Conservation (phyloP, 2,888 invertebrate species). For the Diplolepis rosae region DNA sequence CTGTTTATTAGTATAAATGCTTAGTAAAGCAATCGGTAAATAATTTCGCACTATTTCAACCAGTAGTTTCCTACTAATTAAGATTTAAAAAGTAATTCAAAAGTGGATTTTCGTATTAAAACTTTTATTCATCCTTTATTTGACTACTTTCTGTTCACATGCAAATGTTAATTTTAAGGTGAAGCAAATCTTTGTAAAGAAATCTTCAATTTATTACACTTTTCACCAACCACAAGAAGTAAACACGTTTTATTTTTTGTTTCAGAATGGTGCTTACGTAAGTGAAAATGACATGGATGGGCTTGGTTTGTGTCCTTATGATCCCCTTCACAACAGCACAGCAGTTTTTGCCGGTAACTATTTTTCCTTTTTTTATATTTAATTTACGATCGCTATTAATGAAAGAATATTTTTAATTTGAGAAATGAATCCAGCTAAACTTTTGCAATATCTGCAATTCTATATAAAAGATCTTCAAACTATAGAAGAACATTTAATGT, state of each 20-base stretch:
- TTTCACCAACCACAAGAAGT: slow-evolving; percentile 3
- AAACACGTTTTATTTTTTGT: slow-evolving; percentile 54
- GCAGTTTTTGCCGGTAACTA: slow-evolving; percentile 84
- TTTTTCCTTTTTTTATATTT: slow-evolving; percentile 7
- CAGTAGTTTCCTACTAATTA: too few species aligned
- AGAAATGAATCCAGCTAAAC: slow-evolving; percentile 36
- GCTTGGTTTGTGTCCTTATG: slow-evolving; percentile 92
- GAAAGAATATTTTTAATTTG: background rate
- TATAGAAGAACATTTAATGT: too few species aligned
- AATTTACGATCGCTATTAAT: background rate
- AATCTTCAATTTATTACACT: slow-evolving; percentile 16
- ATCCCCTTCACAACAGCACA: slow-evolving; percentile 96
- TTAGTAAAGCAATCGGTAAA: too few species aligned
- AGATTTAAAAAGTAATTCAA: too few species aligned
- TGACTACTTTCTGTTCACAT: slow-evolving; percentile 9
- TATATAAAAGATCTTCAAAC: too few species aligned
- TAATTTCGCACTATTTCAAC: too few species aligned
- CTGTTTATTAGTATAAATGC: too few species aligned
- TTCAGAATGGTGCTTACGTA: slow-evolving; percentile 74
- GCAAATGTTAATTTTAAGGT: slow-evolving; percentile 14
- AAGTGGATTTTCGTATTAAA: too few species aligned
- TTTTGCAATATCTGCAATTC: slow-evolving; percentile 30
- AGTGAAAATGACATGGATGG: slow-evolving; percentile 85
- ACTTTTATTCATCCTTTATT: too few species aligned
- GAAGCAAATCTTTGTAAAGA: slow-evolving; percentile 14